Conservation (phyloP, 2,888 invertebrate species). For the Rhopalosiphum nymphaeae region DNA sequence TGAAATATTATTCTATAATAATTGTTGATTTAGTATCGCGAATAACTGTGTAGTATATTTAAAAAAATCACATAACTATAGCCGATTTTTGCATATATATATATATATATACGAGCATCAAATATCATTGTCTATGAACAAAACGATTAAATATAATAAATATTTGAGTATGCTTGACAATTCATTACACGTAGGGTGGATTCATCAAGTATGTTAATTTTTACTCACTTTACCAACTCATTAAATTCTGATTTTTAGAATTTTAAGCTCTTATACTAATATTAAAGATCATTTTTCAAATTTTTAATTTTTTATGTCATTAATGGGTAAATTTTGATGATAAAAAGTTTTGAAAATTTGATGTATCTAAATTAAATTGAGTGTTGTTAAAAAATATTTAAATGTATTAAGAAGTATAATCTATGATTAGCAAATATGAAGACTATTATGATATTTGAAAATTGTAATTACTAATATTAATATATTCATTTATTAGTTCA, state of each 20-base stretch:
- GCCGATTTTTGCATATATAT: background rate
- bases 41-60: background rate
- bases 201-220: background rate
- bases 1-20: background rate
- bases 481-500: background rate
- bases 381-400: background rate
- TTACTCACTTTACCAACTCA: background rate
- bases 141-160: background rate
- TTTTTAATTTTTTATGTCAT: background rate
- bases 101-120: background rate
- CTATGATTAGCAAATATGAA: background rate
- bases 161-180: background rate
- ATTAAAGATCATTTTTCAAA: background rate
- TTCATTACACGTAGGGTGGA: background rate
- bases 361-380: background rate
- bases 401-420: background rate
- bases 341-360: background rate
- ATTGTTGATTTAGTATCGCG: background rate
- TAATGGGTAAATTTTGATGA: background rate
- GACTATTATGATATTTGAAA: background rate
- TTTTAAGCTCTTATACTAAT: background rate
- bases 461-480: background rate
- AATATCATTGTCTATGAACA: background rate
- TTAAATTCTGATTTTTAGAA: background rate
- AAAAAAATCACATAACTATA: background rate